Conservation (phyloP, 2,113 vertebrate species). For the Gymnocephalus cernua region DNA sequence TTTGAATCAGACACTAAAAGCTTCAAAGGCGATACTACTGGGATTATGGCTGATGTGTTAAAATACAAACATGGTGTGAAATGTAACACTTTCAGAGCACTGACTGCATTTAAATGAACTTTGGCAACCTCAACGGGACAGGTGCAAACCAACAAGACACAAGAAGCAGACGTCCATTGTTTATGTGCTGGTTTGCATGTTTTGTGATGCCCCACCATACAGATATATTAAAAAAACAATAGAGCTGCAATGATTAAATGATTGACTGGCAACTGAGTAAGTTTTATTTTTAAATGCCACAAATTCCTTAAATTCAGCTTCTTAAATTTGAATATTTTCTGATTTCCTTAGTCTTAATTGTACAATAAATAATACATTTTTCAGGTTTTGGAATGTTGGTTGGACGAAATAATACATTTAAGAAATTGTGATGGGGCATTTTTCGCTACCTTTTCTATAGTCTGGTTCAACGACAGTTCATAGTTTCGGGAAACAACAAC, state of each 20-base stretch:
- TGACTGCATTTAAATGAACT: slow-evolving; percentile 53
- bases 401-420: not conserved
- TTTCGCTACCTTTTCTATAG: not conserved
- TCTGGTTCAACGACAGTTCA: too few relatives aligned
- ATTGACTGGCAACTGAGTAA: not conserved
- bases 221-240: not conserved
- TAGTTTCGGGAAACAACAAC: too few relatives aligned
- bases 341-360: not conserved
- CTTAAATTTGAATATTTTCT: not conserved
- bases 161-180: not conserved
- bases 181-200: slow-evolving; percentile 1
- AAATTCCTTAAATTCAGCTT: not conserved
- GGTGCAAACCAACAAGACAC: slow-evolving; percentile 44
- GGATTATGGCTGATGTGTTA: slow-evolving; percentile 40
- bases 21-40: slow-evolving; percentile 33
- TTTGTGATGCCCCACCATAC: not conserved
- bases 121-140: slow-evolving; percentile 45
- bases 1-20: slow-evolving; percentile 17
- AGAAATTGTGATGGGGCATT: not conserved
- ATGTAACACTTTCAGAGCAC: slow-evolving; percentile 55
- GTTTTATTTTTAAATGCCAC: not conserved
- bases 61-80: slow-evolving; percentile 61
- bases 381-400: not conserved
- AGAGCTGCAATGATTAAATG: not conserved
- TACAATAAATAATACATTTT: not conserved